Percentiles rank a stretch among this genome's conserved stretches.
Evolutionary conservation across 1,140 invertebrate species (phyloP).

Genomic region (Trichonephila clavipes): DNA sequence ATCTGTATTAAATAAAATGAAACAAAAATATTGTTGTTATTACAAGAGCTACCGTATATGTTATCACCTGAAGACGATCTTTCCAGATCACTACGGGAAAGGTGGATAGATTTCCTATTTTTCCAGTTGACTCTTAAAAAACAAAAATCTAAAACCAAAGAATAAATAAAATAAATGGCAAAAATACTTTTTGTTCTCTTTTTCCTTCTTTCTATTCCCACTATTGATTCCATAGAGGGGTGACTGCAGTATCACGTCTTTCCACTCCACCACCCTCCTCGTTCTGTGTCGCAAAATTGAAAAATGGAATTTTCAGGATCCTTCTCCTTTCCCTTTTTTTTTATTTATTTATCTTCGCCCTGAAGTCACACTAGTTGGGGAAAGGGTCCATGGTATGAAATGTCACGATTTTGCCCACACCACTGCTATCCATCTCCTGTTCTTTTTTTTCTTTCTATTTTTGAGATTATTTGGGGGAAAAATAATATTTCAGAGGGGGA

Average conservation of each 20-base stretch:
- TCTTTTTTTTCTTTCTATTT: not conserved
- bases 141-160: not conserved
- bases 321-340: not conserved
- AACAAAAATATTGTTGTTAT: not conserved
- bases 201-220: not conserved
- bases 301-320: slow-evolving; percentile 60
- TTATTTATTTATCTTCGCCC: slow-evolving; percentile 60
- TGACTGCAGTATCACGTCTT: slow-evolving; percentile 38
- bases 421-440: slow-evolving; percentile 8
- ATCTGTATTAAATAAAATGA: not conserved
- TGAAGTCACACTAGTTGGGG: not conserved
- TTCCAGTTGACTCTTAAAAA: not conserved
- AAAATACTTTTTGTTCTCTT: not conserved
- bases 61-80: not conserved
- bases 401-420: slow-evolving; percentile 63
- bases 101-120: not conserved
- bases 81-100: not conserved
- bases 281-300: slow-evolving; percentile 53
- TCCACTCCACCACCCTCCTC: not conserved
- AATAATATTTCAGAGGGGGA: too few relatives aligned
- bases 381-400: slow-evolving; percentile 9
- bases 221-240: slow-evolving; percentile 26
- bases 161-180: not conserved
- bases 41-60: not conserved
- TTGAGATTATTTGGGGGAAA: not conserved